Base-by-base conservation (phyloP, 2,888 invertebrate species). In the Tetragonisca angustula region DNA sequence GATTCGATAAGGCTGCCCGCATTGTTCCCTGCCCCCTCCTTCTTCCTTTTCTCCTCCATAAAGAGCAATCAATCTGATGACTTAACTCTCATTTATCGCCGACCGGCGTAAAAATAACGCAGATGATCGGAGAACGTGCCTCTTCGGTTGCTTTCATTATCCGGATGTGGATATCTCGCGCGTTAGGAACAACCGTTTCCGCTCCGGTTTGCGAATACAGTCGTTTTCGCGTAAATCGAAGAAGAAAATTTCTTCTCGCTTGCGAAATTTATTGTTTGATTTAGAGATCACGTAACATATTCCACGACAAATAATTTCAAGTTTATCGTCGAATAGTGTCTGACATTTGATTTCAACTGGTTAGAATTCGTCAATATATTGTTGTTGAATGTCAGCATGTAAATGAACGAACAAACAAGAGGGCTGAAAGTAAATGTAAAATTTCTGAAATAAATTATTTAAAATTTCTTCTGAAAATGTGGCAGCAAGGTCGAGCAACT, bases 1-100 rank as follows among this genome's bases (percentile, higher is more conserved):
- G 79, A 88, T 85, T 87, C 84, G 88, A 90, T 89, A 88, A 82
- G 79, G 87, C 87, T 77, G 72, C 90, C 90, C 91, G 91, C 91
- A 91, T 91, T 89, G 87, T 90, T 86, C 85, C 84, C 74, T 69
- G 76, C 21, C 43, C 49, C 36, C 65, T 43, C 15, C 62, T 50
- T 59, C 27, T 56, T 49, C 43, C 24, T 21, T 11, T 32, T 9
- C 52, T 54, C 73, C 56, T 74, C 72, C 61, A 36, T 70, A 77
- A 75, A 80, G 74, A 78, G 85, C 85, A 85, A 86, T 87, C 86
- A 85, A 85, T 85, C 85, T 81, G 85, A 85, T 81, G 85, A 85
- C 81, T 85, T 85, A 78, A 81, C 85, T 85, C 81, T 76, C 62
- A 62, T 76, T 73, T 81, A 84, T 85, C 85, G 72, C 56, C 21